A percentile compares a stretch with the other conserved stretches of the same genome.
Conservation (phyloP, 1,140 invertebrate genomes). For the Hesperophylax magnus region DNA sequence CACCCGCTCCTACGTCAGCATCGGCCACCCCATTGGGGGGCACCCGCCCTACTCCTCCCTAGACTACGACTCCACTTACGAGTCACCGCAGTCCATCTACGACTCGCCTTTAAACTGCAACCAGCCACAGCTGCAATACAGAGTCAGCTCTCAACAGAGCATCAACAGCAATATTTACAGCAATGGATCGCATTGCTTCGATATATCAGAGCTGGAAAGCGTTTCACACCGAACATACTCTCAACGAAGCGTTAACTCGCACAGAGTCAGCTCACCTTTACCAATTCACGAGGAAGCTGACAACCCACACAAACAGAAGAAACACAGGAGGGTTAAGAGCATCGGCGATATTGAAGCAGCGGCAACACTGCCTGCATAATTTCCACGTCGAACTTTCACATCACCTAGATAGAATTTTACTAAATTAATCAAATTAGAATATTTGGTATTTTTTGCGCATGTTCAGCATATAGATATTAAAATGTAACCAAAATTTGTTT, state of each 20-base stretch:
- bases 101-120: constrained; percentile 53
- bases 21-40: constrained; percentile 64
- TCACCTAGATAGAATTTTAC: constrained; percentile 5
- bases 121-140: constrained; percentile 46
- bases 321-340: constrained; percentile 79
- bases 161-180: constrained; percentile 60
- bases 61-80: constrained; percentile 53
- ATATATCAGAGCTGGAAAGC: constrained; percentile 49
- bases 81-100: constrained; percentile 53
- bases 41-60: constrained; percentile 45
- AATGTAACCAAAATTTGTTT: too few relatives aligned
- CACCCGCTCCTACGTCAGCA: constrained; percentile 67
- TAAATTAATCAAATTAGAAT: constrained; percentile 7
- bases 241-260: constrained; percentile 65
- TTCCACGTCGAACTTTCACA: background rate
- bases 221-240: constrained; percentile 54
- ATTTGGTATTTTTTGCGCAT: constrained; percentile 1
- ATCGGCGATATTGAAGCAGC: constrained; percentile 79
- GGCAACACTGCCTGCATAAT: constrained; percentile 55
- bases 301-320: constrained; percentile 65
- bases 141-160: constrained; percentile 56
- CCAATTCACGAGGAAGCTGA: constrained; percentile 66
- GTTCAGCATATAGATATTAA: background rate
- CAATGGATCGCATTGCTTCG: constrained; percentile 61
- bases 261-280: constrained; percentile 68